Conservation (phyloP, 2,113 vertebrate genomes). For the Glareola pratincola region DNA sequence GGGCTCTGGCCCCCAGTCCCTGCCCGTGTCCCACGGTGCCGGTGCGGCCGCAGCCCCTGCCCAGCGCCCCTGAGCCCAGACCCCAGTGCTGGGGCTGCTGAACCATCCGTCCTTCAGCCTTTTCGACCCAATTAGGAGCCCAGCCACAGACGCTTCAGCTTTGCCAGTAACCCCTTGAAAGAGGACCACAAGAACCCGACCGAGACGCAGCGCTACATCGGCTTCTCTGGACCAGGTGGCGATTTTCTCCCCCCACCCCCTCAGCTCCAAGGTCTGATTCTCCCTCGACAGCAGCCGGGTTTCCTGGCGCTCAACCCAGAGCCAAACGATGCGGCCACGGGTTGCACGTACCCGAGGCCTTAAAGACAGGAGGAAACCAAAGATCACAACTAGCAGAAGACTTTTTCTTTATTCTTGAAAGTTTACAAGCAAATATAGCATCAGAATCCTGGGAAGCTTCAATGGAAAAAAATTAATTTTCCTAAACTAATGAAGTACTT, state of each 20-base stretch:
- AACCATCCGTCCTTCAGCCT: accelerated
- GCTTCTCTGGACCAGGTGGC: background rate
- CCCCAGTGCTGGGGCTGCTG: background rate
- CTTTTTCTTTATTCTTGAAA: background rate
- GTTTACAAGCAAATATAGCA: background rate
- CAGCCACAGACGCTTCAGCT: background rate
- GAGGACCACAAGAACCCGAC: background rate
- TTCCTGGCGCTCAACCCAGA: background rate
- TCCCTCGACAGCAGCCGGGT: accelerated
- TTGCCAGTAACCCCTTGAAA: background rate
- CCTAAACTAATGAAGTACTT: conserved; percentile 37
- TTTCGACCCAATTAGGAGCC: background rate
- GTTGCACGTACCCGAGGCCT: background rate
- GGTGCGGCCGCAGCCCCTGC: background rate
- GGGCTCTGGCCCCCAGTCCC: background rate
- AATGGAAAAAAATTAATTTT: conserved; percentile 9
- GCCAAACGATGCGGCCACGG: background rate
- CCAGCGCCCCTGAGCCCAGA: background rate
- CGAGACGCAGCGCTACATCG: background rate
- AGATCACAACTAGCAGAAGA: background rate
- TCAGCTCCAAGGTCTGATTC: background rate
- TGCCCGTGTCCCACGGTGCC: accelerated
- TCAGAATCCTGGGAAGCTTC: background rate
- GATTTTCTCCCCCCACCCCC: background rate
- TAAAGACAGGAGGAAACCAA: background rate